These are phyloP conservation scores for Agrotis clavis DNA, from an alignment of 2,888 invertebrate genomes.

Conservation along the genomic window DNA sequence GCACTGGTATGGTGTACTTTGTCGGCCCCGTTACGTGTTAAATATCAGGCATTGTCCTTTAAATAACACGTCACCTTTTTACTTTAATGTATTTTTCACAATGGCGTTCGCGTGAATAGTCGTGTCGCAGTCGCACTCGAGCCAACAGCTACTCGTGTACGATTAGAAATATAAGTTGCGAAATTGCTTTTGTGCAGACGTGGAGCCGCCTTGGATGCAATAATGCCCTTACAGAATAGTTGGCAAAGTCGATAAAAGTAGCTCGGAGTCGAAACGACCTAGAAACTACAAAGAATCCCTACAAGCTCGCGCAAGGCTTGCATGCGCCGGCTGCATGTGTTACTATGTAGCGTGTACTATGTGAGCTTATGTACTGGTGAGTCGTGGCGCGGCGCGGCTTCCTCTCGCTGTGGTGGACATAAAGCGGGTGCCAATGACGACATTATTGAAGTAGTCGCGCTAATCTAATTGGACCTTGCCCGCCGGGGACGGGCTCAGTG, in stretches of 20 bases:
- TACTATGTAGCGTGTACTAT: neutral
- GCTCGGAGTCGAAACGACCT: conserved; percentile 17
- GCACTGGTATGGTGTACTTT: conserved; percentile 31
- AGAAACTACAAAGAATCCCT: conserved; percentile 41
- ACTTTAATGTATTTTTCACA: conserved; percentile 35
- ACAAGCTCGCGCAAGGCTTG: conserved; percentile 6
- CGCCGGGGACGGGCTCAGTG: neutral
- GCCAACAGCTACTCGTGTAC: neutral
- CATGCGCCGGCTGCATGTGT: conserved; percentile 10
- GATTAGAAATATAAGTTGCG: conserved; percentile 28
- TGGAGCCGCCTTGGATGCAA: conserved; percentile 20
- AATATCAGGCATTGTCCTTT: conserved; percentile 61
- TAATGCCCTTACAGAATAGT: conserved; percentile 28
- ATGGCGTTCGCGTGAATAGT: conserved; percentile 28
- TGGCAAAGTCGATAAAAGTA: conserved; percentile 33
- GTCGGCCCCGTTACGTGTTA: conserved; percentile 54
- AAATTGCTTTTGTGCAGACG: conserved; percentile 26
- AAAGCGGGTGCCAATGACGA: conserved; percentile 7
- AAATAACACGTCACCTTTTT: conserved; percentile 38
- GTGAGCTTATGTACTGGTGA: neutral
- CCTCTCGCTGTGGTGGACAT: neutral
- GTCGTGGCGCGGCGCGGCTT: neutral
- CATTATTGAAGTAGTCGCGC: conserved; percentile 10
- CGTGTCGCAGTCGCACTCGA: conserved; percentile 1
- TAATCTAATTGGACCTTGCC: conserved; percentile 26